Percentiles rank a stretch among this genome's conserved stretches.
Conservation (phyloP, 2,797 vertebrate species). For the Dryobates pubescens region DNA sequence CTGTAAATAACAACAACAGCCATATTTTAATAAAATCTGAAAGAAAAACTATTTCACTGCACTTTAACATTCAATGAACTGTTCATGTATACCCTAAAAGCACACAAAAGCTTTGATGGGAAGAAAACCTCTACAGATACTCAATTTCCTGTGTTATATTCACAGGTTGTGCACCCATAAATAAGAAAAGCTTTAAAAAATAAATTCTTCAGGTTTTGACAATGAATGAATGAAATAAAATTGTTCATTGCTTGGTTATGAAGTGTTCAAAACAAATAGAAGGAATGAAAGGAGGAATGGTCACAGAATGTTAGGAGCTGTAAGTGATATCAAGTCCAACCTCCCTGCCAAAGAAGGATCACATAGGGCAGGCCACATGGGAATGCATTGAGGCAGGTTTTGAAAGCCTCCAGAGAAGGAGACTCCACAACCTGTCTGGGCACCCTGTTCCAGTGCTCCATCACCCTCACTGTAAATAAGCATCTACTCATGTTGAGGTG, state of each 20-base stretch:
- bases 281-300: background rate
- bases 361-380: too few relatives aligned
- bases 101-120: background rate
- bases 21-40: background rate
- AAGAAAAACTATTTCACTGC: background rate
- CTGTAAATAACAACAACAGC: conserved; percentile 38
- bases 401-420: too few relatives aligned
- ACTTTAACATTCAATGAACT: background rate
- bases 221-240: background rate
- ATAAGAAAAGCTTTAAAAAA: background rate
- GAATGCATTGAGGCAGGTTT: too few relatives aligned
- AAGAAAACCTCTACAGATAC: background rate
- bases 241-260: background rate
- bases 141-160: background rate
- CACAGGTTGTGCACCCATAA: background rate
- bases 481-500: too few relatives aligned
- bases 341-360: too few relatives aligned
- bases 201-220: background rate
- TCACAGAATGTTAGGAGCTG: too few relatives aligned
- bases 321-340: too few relatives aligned
- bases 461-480: too few relatives aligned
- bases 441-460: too few relatives aligned
- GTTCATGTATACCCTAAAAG: background rate
- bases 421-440: too few relatives aligned
- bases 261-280: background rate